phyloP scores from a whole-genome alignment of 2,113 vertebrate genomes.

The Boleophthalmus pectinirostris region DNA sequence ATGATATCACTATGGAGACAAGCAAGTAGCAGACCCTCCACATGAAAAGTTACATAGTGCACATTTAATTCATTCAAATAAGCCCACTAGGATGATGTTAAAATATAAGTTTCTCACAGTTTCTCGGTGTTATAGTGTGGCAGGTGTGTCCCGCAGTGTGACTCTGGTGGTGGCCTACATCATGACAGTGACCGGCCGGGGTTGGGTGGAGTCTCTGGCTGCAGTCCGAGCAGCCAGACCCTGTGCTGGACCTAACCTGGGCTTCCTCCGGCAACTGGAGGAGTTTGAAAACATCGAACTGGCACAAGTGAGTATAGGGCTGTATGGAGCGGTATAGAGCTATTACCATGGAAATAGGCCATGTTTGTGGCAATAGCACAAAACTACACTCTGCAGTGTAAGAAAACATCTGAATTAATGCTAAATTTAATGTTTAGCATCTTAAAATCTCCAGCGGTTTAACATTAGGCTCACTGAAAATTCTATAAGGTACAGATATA shows the following conservation, averaged over 20 bases:
- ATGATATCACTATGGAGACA: neutral
- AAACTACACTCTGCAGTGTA: too few relatives aligned
- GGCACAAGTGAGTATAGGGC: constrained; percentile 45
- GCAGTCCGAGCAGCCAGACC: constrained; percentile 84
- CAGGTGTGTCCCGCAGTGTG: constrained; percentile 93
- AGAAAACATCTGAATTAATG: too few relatives aligned
- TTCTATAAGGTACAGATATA: too few relatives aligned
- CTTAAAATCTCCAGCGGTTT: too few relatives aligned
- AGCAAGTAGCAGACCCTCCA: neutral
- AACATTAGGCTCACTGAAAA: too few relatives aligned
- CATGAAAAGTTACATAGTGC: too few relatives aligned
- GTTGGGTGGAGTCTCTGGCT: constrained; percentile 88
- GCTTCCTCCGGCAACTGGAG: constrained; percentile 92
- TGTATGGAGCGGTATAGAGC: neutral
- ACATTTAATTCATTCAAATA: neutral
- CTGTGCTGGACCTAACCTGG: constrained; percentile 90
- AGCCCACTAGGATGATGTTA: neutral
- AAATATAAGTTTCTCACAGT: too few relatives aligned
- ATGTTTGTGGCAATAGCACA: too few relatives aligned
- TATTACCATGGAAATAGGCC: neutral
- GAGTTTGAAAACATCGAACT: constrained; percentile 83
- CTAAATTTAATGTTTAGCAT: too few relatives aligned
- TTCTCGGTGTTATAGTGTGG: constrained; percentile 80
- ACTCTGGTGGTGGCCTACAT: constrained; percentile 93
- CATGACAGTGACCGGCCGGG: constrained; percentile 90